Conservation (phyloP, 2,797 vertebrate genomes). For the Enteromius mattozi region DNA sequence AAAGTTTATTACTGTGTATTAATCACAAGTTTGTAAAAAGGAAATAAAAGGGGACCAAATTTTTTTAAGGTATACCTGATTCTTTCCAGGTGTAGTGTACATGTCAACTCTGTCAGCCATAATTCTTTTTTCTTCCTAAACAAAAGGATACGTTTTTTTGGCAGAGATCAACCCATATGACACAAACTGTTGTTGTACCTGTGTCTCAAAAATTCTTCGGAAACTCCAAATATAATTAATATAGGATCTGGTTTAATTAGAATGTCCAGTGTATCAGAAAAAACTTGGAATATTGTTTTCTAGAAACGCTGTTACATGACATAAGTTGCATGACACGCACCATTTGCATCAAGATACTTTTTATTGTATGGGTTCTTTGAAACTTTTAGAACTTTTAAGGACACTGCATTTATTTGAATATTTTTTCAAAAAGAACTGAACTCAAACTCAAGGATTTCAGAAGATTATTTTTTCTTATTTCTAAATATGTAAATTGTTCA, state of each 20-base stretch:
- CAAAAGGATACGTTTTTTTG: too few relatives aligned
- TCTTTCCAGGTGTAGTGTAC: neutral
- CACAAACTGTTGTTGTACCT: neutral
- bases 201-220: neutral
- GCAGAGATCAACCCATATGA: neutral
- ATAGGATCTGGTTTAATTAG: neutral
- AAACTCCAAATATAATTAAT: neutral
- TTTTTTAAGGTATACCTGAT: neutral
- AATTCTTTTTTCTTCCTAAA: neutral
- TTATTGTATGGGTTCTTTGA: neutral
- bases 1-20: neutral
- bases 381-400: neutral
- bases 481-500: too few relatives aligned
- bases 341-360: neutral
- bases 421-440: too few relatives aligned
- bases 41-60: too few relatives aligned
- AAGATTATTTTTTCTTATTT: too few relatives aligned
- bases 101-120: neutral
- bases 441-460: too few relatives aligned
- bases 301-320: neutral
- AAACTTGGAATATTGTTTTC: neutral
- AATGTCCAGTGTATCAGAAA: neutral
- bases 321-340: neutral
- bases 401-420: too few relatives aligned
- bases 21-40: neutral